These are phyloP conservation scores for Drosophila colorata DNA, from an alignment of 2,888 invertebrate genomes.

Conservation along the genomic window DNA sequence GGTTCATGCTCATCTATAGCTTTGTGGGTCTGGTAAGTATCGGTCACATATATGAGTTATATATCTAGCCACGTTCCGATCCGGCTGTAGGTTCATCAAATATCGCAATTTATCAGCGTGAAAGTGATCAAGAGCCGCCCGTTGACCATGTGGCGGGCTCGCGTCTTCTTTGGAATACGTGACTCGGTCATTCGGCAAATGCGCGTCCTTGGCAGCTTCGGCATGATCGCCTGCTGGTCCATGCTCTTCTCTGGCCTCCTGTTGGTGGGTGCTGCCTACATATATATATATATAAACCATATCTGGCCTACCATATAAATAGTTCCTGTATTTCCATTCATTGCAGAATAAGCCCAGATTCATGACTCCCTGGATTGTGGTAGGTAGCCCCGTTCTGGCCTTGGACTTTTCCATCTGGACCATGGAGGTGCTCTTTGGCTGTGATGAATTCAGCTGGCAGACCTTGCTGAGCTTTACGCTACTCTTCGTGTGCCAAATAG, in stretches of 20 bases:
- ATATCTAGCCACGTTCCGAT: too few species aligned
- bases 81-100: neutral
- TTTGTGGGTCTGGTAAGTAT: conserved; percentile 13
- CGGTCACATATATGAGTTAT: too few species aligned
- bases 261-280: neutral
- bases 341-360: neutral
- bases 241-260: conserved; percentile 3
- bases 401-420: neutral
- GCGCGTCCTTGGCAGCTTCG: neutral
- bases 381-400: neutral
- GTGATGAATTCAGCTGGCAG: neutral
- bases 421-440: neutral
- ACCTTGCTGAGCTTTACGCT: neutral
- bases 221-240: conserved; percentile 6
- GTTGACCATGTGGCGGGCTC: conserved; percentile 5
- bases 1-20: conserved; percentile 6
- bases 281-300: too few species aligned
- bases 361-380: neutral
- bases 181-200: neutral
- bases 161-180: neutral
- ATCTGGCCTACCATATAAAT: too few species aligned
- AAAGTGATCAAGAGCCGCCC: neutral
- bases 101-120: neutral
- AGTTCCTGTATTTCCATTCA: neutral
- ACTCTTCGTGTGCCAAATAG: neutral